Conservation (phyloP, 2,888 invertebrate genomes). For the Megalurothrips usitatus region DNA sequence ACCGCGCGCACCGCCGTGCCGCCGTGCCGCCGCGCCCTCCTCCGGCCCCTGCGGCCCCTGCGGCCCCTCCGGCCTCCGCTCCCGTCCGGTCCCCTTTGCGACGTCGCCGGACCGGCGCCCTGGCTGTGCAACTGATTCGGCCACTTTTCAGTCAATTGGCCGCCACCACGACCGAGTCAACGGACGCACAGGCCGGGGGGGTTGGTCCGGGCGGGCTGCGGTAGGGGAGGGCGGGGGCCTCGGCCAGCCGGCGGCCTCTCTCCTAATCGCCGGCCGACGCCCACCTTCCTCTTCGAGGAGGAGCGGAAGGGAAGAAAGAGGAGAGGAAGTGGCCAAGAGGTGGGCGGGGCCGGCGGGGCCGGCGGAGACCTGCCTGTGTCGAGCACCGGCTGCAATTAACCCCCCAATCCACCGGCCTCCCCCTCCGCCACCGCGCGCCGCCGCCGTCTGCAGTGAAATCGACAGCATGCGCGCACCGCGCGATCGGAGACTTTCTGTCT, state of each 20-base stretch:
- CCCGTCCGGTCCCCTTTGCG: not conserved
- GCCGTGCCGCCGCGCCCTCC: too few relatives aligned
- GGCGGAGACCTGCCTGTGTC: too few relatives aligned
- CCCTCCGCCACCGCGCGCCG: not conserved
- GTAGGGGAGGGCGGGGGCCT: too few relatives aligned
- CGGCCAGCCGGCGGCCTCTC: too few relatives aligned
- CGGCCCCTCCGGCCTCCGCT: too few relatives aligned
- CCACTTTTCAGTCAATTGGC: slow-evolving; percentile 1
- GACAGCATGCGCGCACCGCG: not conserved
- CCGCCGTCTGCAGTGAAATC: not conserved
- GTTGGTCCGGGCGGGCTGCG: not conserved
- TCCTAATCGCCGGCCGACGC: not conserved
- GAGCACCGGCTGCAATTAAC: too few relatives aligned
- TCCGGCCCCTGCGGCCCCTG: too few relatives aligned
- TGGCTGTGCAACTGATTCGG: not conserved
- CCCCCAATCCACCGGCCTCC: not conserved
- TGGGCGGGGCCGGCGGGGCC: not conserved
- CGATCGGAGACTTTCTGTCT: not conserved
- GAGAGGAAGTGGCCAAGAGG: not conserved
- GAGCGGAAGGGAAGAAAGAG: not conserved
- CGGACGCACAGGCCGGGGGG: not conserved
- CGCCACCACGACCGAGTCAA: not conserved
- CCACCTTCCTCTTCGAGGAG: too few relatives aligned
- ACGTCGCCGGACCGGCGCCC: not conserved
- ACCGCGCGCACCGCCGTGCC: not conserved